Conservation (phyloP, 2,797 vertebrate genomes). For the Eospalax fontanierii region DNA sequence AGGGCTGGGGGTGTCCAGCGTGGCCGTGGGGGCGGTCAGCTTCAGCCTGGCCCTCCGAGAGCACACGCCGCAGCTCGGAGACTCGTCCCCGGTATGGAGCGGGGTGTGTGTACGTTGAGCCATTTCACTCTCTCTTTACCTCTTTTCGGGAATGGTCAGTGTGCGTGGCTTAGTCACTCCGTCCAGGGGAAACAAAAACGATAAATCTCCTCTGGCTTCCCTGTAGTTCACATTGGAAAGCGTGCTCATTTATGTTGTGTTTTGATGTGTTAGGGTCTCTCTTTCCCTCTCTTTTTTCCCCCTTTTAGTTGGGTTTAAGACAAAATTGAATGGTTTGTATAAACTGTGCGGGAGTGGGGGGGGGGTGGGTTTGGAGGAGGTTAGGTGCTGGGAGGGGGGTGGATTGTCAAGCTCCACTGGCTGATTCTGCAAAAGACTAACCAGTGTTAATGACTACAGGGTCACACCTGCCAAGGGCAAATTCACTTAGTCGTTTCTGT, state of each 20-base stretch:
- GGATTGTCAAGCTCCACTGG: neutral
- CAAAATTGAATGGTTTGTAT: conserved; percentile 65
- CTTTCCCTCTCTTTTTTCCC: neutral
- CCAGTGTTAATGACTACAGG: conserved; percentile 19
- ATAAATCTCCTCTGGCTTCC: conserved; percentile 60
- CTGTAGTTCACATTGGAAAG: conserved; percentile 44
- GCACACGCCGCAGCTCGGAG: conserved; percentile 96
- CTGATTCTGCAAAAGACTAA: conserved; percentile 30
- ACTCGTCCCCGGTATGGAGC: conserved; percentile 99
- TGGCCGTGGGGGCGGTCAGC: conserved; percentile 97
- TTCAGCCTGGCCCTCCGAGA: conserved; percentile 94
- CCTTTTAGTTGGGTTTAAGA: neutral
- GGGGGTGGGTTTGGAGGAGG: no score
- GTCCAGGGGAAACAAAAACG: conserved; percentile 47
- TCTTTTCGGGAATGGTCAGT: conserved; percentile 87
- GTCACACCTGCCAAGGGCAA: conserved; percentile 67
- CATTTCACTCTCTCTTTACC: conserved; percentile 93
- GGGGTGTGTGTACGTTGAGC: conserved; percentile 98
- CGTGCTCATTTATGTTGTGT: conserved; percentile 43
- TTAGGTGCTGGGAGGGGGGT: no score
- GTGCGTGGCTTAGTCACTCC: conserved; percentile 77
- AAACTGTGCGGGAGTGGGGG: conserved; percentile 3
- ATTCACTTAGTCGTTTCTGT: conserved; percentile 53
- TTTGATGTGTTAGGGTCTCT: conserved; percentile 2
- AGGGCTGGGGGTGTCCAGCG: conserved; percentile 98